A percentile compares a stretch with the other conserved stretches of the same genome.
These are phyloP conservation scores for Limnephilus auricula DNA, from an alignment of 2,888 invertebrate genomes.

Conservation along the genomic window DNA sequence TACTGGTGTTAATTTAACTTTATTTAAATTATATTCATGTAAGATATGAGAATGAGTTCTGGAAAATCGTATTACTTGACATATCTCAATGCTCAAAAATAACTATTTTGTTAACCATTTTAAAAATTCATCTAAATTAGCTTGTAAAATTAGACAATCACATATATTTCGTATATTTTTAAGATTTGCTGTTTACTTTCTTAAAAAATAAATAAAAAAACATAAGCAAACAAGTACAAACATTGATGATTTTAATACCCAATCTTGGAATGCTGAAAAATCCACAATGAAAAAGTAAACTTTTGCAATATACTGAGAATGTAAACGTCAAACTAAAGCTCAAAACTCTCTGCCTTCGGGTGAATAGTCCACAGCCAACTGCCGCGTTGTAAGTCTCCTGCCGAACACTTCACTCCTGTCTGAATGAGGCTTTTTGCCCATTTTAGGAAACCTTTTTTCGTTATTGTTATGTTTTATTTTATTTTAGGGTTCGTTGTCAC, in stretches of 20 bases:
- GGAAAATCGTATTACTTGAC: too few relatives aligned
- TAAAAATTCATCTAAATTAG: too few relatives aligned
- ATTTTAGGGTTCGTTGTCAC: background rate
- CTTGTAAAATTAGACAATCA: too few relatives aligned
- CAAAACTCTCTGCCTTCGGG: background rate
- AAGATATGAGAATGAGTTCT: too few relatives aligned
- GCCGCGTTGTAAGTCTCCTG: background rate
- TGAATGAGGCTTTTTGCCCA: background rate
- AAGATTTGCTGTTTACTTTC: too few relatives aligned
- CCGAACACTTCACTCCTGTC: background rate
- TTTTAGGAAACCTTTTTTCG: background rate
- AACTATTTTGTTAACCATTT: too few relatives aligned
- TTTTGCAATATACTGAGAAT: background rate
- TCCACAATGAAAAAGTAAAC: background rate
- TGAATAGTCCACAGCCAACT: background rate
- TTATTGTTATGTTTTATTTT: background rate
- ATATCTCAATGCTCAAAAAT: too few relatives aligned
- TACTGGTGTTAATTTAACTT: too few relatives aligned
- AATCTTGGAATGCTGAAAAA: background rate
- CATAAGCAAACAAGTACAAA: background rate
- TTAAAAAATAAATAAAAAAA: too few relatives aligned
- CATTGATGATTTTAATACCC: background rate
- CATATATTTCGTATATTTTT: too few relatives aligned
- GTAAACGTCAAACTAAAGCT: background rate
- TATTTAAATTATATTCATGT: too few relatives aligned